phyloP scores from a whole-genome alignment of 2,797 vertebrate genomes.

The Octomys mimax region DNA sequence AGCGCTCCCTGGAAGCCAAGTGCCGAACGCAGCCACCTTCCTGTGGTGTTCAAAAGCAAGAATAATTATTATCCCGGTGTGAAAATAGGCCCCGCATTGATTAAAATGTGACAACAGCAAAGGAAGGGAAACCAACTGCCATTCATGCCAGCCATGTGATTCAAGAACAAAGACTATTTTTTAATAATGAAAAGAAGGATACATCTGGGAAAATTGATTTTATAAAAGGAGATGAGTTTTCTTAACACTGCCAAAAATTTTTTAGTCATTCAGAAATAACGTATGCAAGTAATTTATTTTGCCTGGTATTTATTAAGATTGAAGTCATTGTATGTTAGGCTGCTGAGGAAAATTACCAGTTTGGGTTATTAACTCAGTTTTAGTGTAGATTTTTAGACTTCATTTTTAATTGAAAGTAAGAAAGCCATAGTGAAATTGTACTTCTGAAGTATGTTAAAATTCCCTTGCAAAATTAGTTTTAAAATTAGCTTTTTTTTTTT shows the following conservation, averaged over 20 bases:
- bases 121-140: constrained; percentile 61
- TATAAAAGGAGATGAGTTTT: constrained; percentile 49
- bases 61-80: constrained; percentile 65
- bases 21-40: constrained; percentile 1
- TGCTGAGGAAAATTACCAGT: not conserved
- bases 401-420: constrained; percentile 28
- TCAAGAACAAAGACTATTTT: constrained; percentile 47
- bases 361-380: constrained; percentile 31
- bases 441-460: constrained; percentile 51
- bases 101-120: constrained; percentile 65
- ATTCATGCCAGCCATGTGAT: not conserved
- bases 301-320: constrained; percentile 55
- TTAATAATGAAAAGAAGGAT: constrained; percentile 70
- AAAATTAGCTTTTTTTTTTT: constrained; percentile 25
- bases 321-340: not conserved
- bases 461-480: constrained; percentile 40
- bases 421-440: not conserved
- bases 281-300: not conserved
- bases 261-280: constrained; percentile 46
- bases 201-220: constrained; percentile 36
- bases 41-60: constrained; percentile 61
- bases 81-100: constrained; percentile 75
- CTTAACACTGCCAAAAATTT: constrained; percentile 51
- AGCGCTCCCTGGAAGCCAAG: constrained; percentile 65
- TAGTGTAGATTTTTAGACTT: constrained; percentile 20